These are phyloP conservation scores for Operophtera brumata DNA, from an alignment of 2,888 invertebrate genomes.

Conservation along the genomic window DNA sequence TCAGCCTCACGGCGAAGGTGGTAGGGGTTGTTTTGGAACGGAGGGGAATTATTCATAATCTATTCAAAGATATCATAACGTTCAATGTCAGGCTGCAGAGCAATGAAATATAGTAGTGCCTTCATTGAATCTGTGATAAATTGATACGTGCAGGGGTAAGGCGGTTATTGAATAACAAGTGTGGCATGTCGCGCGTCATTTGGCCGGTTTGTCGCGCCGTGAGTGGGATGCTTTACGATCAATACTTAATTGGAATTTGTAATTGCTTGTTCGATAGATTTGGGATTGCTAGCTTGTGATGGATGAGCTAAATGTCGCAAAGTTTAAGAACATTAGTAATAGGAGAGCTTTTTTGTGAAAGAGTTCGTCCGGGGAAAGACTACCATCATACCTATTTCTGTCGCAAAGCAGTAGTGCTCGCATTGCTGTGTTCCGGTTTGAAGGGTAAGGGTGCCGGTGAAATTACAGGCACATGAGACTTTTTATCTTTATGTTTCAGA, in stretches of 20 bases:
- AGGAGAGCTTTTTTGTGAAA: not conserved
- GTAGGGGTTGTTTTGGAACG: conserved; percentile 25
- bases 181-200: conserved; percentile 55
- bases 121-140: conserved; percentile 79
- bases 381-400: no score
- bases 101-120: conserved; percentile 78
- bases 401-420: no score
- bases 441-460: no score
- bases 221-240: conserved; percentile 21
- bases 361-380: no score
- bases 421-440: no score
- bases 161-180: conserved; percentile 78
- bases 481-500: no score
- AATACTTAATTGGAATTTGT: conserved; percentile 35
- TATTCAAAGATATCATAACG: conserved; percentile 45
- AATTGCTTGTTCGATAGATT: conserved; percentile 17
- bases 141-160: conserved; percentile 69
- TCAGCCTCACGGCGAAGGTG: not conserved
- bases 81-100: conserved; percentile 66
- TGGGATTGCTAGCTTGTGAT: not conserved
- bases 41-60: conserved; percentile 38
- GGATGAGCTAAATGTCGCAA: not conserved
- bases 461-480: no score
- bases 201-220: conserved; percentile 31
- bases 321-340: no score